Base-by-base conservation (phyloP, 2,113 vertebrate species). In the Aramus guarauna region DNA sequence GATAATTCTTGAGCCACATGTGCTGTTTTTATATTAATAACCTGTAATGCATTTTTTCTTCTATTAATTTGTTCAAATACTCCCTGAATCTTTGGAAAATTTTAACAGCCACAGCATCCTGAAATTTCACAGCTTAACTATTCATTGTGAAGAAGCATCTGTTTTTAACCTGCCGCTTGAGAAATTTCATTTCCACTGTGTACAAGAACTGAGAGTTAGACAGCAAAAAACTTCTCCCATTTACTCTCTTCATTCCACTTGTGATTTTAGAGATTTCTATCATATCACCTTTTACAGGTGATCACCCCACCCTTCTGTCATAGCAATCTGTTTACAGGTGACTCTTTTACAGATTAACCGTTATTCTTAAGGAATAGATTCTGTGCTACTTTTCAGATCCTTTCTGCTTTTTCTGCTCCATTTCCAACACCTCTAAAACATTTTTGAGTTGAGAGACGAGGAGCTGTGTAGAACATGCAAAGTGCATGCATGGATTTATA, bases 41-140 rank as follows among this genome's bases (percentile, higher is more conserved):
- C 5, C 27, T 72, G 34, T 6, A 83, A 59, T 6, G 11, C 18
- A 68, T 93, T 93, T 81, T 41, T 85, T 91, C 22, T 73, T 88
- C 32, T 45, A 60, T 24, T 68, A 45, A 62, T 32, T 69, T 89
- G n/a, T 62, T 80, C 27, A 69, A 85, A 88, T 83, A 2, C 30
- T 76, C 45, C 30, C 23, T 39, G 20, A 64, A 76, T 21, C 55
- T 41, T 50, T 34, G 37, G 43, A 76, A 88, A 77, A 76, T 55
- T 80, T 88, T 86, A 93, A 86, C 37, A 91, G 71, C 29, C 41
- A 62, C 11, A 62, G 68, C 34, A 60, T 74, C 19, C 62, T 36
- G 7, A 68, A 92, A 84, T 74, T 84, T 92, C 26, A 6, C 79
- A 88, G 72, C 55, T 92, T 88, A 80, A 94, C 75, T 92, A 96